Evolutionary conservation across 2,888 invertebrate species (phyloP), one percentile per base, ranked within the genome.

Genomic region (Caradrina kadenii): DNA sequence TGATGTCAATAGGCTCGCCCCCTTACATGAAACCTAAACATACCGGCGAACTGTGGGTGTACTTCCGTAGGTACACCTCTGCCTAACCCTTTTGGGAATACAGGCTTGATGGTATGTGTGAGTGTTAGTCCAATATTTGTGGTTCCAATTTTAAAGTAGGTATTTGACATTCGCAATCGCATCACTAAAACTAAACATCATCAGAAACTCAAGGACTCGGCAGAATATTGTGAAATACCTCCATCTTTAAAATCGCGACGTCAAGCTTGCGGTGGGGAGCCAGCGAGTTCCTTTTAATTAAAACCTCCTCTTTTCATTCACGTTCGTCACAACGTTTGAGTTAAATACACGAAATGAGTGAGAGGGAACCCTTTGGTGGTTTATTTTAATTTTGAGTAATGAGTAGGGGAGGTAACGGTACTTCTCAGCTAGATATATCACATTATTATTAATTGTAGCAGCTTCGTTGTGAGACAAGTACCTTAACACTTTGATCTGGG

Each of bases 221-320:
- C 1, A 35, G 35, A 62, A 75, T 21, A 26, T 55, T 75, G 22
- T 49, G 35, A 21, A 80, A 63, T 52, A 26, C 49, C 54, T 45
- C n/a, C 54, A 58, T 73, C 58, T 68, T 71, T 70, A 26, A 62
- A 64, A 58, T 54, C 13, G 53, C 45, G 55, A 48, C 49, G 75
- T 68, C 45, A 22, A 73, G 55, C 54, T 54, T 75, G 71, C 69
- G 56, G 77, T 53, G 58, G 26, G 42, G 31, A 55, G 61, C 49
- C 53, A 68, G 66, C 50, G 74, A 60, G 69, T 26, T 68, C 61
- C 78, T 81, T 82, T 84, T 84, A 84, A 83, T 84, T 83, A 84
- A 84, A 82, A 65, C 48, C 31, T 48, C 52, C 67, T 31, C 66
- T 69, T 80, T 73, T 76, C 58, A 69, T 69, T 64, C 26, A 50